Conservation (phyloP, 1,140 invertebrate species). For the Pomacea maculata region DNA sequence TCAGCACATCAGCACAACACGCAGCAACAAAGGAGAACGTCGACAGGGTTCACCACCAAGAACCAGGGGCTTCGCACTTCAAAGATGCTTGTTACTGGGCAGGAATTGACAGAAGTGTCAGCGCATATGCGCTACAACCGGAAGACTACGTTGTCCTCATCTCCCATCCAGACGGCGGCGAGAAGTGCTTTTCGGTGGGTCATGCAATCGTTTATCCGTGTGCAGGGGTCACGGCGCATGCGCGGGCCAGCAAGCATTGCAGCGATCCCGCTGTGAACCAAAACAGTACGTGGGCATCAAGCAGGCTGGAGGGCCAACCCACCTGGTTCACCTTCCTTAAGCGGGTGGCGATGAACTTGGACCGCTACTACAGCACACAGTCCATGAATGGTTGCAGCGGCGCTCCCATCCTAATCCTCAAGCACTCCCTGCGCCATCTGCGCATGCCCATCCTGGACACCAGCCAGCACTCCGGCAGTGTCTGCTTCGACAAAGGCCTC, state of each 20-base stretch:
- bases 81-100: too few species aligned
- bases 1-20: too few species aligned
- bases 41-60: too few species aligned
- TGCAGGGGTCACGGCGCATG: too few species aligned
- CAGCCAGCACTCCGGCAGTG: slow-evolving; percentile 21
- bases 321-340: background rate
- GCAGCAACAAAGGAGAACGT: too few species aligned
- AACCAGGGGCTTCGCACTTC: too few species aligned
- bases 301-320: background rate
- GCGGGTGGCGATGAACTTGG: background rate
- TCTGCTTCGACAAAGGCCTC: slow-evolving; percentile 10
- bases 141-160: slow-evolving; percentile 15
- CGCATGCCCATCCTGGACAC: slow-evolving; percentile 10
- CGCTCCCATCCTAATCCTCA: slow-evolving; percentile 11
- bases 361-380: slow-evolving; percentile 17
- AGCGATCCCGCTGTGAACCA: too few species aligned
- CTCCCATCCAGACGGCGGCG: slow-evolving; percentile 4
- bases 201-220: background rate
- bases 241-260: too few species aligned
- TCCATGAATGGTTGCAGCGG: slow-evolving; percentile 13
- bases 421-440: background rate
- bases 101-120: too few species aligned
- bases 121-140: background rate
- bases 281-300: too few species aligned
- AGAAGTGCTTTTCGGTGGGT: slow-evolving; percentile 18